phyloP scores from a whole-genome alignment of 2,797 vertebrate genomes.

The Rallus crepitans region DNA sequence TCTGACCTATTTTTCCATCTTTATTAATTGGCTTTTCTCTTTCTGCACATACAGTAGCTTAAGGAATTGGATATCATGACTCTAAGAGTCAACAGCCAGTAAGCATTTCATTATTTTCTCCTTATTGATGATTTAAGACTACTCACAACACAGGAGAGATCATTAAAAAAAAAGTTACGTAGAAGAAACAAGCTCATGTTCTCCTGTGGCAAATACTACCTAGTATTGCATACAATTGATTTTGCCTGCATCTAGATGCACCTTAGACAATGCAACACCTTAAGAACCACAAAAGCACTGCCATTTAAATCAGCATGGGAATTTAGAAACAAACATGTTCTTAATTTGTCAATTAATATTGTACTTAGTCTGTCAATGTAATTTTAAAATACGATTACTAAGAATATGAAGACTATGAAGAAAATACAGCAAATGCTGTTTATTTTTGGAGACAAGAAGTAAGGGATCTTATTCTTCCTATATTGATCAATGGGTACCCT shows the following conservation, averaged over 20 bases:
- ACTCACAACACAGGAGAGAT: not conserved
- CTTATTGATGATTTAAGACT: not conserved
- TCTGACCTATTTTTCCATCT: not conserved
- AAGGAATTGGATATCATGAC: not conserved
- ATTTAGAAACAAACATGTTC: not conserved
- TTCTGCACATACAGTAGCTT: not conserved
- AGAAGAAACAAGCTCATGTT: not conserved
- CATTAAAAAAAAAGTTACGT: not conserved
- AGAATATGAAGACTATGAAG: not conserved
- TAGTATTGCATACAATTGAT: not conserved
- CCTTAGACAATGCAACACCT: not conserved
- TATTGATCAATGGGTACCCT: conserved; percentile 22
- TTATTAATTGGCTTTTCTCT: not conserved
- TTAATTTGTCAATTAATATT: too few relatives aligned
- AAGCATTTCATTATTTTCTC: not conserved
- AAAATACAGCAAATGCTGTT: not conserved
- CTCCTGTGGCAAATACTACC: not conserved
- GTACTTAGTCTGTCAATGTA: not conserved
- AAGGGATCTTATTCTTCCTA: conserved; percentile 16
- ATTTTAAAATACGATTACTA: conserved; percentile 12
- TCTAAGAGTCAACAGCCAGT: not conserved
- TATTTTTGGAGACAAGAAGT: not conserved
- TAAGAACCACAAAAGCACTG: not conserved
- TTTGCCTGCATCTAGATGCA: not conserved
- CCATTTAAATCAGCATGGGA: not conserved